These are phyloP conservation scores for Dryobotodes eremita DNA, from an alignment of 2,888 invertebrate species.

Conservation along the genomic window DNA sequence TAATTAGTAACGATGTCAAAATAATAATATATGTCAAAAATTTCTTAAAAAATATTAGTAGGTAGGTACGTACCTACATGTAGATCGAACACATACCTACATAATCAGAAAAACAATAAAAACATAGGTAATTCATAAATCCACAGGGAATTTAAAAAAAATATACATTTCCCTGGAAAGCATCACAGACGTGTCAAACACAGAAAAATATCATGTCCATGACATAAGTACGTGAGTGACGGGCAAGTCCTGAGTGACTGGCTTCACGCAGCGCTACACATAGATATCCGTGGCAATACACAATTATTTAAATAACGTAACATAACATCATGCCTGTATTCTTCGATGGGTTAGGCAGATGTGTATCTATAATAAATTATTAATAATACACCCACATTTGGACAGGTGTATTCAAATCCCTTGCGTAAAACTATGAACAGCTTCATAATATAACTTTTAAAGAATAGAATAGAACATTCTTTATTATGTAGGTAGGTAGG, in stretches of 20 bases:
- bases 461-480: too few relatives aligned
- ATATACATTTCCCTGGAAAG: not conserved
- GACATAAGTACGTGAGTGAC: conserved; percentile 1
- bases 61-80: not conserved
- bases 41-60: not conserved
- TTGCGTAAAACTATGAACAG: too few relatives aligned
- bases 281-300: too few relatives aligned
- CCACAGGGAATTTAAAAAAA: not conserved
- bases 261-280: not conserved
- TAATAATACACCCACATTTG: too few relatives aligned
- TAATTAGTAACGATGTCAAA: not conserved
- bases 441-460: too few relatives aligned
- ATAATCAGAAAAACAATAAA: not conserved
- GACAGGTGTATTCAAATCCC: too few relatives aligned
- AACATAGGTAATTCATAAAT: not conserved
- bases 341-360: too few relatives aligned
- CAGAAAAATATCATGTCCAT: conserved; percentile 13
- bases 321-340: not conserved
- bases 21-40: not conserved
- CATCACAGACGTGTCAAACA: conserved; percentile 4
- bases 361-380: too few relatives aligned
- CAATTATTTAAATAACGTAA: conserved; percentile 14
- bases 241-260: not conserved
- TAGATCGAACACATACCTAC: not conserved
- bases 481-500: too few relatives aligned